Percentiles rank a stretch among this genome's conserved stretches.
Evolutionary conservation across 2,113 vertebrate genomes (phyloP).

Genomic region (Junco hyemalis): DNA sequence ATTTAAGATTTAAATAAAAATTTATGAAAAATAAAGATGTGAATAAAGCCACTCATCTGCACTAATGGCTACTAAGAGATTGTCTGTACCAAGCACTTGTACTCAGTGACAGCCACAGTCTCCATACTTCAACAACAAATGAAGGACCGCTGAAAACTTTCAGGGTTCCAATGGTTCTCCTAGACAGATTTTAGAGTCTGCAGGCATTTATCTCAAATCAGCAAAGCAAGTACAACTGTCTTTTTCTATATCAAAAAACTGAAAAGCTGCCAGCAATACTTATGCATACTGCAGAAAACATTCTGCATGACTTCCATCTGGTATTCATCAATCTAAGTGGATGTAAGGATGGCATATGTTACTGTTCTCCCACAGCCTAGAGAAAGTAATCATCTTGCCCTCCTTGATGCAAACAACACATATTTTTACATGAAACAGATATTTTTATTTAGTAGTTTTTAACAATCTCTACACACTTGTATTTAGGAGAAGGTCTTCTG

Average conservation of each 20-base stretch:
- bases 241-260: conserved; percentile 32
- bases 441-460: background rate
- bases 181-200: conserved; percentile 11
- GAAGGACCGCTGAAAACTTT: background rate
- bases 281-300: conserved; percentile 57
- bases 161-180: background rate
- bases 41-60: background rate
- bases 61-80: background rate
- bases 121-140: background rate
- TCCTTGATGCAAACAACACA: background rate
- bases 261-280: conserved; percentile 55
- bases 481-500: background rate
- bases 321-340: conserved; percentile 61
- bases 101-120: background rate
- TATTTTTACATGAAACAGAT: background rate
- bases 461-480: background rate
- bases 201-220: conserved; percentile 53
- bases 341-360: conserved; percentile 78
- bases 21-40: background rate
- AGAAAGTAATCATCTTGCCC: conserved; percentile 33
- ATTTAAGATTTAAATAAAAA: background rate
- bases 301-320: conserved; percentile 78
- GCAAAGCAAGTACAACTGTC: conserved; percentile 39
- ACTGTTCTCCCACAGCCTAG: conserved; percentile 21
- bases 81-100: background rate